Base-by-base conservation (phyloP, 2,797 vertebrate species). In the Schizopygopsis pylzovi region DNA sequence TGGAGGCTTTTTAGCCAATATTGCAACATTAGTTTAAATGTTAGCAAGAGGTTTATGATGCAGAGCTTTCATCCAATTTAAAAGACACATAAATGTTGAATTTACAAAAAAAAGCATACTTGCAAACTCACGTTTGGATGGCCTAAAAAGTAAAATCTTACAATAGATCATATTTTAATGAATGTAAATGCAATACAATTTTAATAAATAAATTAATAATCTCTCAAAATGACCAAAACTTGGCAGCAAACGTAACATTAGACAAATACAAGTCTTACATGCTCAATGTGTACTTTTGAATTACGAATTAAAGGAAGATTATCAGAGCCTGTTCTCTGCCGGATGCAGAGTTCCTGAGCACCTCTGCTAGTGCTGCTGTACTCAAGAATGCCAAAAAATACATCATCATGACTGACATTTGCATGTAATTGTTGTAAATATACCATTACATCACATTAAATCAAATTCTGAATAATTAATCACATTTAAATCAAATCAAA, bases 381-480 rank as follows among this genome's bases (percentile, higher is more conserved):
- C 11, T 47, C n/a, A 16, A 16, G 43, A 73, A 25, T 16, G 13
- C 43, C 7, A 25, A 6, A 28, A 11, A 25, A 25, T 13, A 47
- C 25, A 47, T 16, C 22, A 73, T 16, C 41, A 47, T 47, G 41
- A 72, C n/a, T 72, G 56, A 61, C 56, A 61, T 61, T 61, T 61
- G 22, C 22, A 72, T 71, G 10, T 12, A 22, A 6, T 67, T 11
- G 4, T 33, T 65, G 61, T 65, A 15, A 37, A 68, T n/a, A n/a
- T 13, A 43, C 20, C 37, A 43, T 71, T 43, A 12, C 37, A n/a
- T 43, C 43, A 5, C 20, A 13, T 43, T 71, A n/a, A 43, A 43
- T 71, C 68, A 71, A 47, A 25, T 43, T 72, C 45, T 47, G n/a
- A 73, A 72, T 9, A 22, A 25, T 72, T 45, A 72, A 72, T 72